Evolutionary conservation across 2,888 invertebrate genomes (phyloP).

Genomic region (Aleiodes testaceus): DNA sequence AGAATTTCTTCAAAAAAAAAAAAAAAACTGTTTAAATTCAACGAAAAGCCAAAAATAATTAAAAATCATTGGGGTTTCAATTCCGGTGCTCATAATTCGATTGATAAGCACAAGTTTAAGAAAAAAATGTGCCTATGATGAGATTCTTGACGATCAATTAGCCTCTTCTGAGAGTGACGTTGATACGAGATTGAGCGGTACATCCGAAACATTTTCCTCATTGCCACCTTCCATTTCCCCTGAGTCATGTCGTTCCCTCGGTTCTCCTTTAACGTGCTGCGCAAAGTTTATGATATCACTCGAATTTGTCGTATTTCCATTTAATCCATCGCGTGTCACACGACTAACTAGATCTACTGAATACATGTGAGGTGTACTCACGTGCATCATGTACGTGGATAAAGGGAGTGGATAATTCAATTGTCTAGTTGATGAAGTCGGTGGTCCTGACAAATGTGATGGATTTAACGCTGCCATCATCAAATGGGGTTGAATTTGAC

Average conservation of each 20-base stretch:
- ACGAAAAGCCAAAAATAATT: not conserved
- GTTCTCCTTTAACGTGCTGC: constrained; percentile 66
- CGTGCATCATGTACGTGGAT: constrained; percentile 69
- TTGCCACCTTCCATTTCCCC: constrained; percentile 71
- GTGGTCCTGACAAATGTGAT: constrained; percentile 66
- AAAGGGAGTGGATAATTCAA: constrained; percentile 67
- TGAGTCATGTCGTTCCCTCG: constrained; percentile 59
- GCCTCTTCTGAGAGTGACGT: constrained; percentile 80
- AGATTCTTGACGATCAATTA: constrained; percentile 70
- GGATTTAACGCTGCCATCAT: constrained; percentile 78
- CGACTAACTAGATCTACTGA: constrained; percentile 55
- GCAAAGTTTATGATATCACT: constrained; percentile 54
- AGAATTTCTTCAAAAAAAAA: not conserved
- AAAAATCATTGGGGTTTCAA: constrained; percentile 18
- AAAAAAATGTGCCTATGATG: not conserved
- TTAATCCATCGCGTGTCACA: constrained; percentile 48
- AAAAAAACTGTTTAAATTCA: not conserved
- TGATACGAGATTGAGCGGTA: constrained; percentile 82
- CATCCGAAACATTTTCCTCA: constrained; percentile 76
- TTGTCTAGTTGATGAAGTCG: constrained; percentile 61
- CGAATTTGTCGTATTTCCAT: constrained; percentile 40
- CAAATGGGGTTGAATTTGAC: constrained; percentile 82
- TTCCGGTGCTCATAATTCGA: not conserved
- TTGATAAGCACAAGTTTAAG: not conserved
- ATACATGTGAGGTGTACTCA: constrained; percentile 62